Conservation (phyloP, 2,888 invertebrate species). For the Patella ulyssiponensis region DNA sequence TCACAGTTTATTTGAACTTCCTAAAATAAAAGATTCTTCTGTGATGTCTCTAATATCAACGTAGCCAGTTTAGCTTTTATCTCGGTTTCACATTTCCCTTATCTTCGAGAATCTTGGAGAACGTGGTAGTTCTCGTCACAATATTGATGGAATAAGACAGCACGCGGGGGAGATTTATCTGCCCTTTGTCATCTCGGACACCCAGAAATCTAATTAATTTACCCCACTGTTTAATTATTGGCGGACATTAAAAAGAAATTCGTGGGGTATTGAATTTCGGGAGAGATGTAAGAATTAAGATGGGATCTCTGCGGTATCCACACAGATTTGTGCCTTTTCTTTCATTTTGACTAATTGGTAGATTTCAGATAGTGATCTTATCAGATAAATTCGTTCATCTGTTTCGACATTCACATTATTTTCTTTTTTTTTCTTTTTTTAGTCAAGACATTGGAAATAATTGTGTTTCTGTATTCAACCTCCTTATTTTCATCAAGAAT, state of each 20-base stretch:
- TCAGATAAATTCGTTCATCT: no score
- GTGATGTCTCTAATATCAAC: no score
- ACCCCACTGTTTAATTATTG: background rate
- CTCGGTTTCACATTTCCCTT: no score
- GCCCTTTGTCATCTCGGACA: background rate
- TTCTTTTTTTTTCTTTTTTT: no score
- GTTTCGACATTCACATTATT: no score
- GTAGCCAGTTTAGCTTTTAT: no score
- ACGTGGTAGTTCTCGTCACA: background rate
- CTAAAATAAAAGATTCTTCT: no score
- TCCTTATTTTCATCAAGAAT: no score
- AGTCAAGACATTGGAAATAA: no score
- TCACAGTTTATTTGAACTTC: no score
- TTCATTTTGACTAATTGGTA: background rate
- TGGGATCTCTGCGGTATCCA: background rate
- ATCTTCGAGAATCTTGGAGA: no score
- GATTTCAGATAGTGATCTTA: background rate
- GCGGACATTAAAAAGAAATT: background rate
- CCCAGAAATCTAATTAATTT: slow-evolving; percentile 9
- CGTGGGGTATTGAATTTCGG: background rate
- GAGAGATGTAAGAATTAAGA: background rate
- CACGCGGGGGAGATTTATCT: background rate
- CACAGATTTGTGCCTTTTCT: background rate
- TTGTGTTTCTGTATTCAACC: no score
- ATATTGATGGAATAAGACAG: background rate